Conservation (phyloP, 2,113 vertebrate species). For the Enhydra lutris region DNA sequence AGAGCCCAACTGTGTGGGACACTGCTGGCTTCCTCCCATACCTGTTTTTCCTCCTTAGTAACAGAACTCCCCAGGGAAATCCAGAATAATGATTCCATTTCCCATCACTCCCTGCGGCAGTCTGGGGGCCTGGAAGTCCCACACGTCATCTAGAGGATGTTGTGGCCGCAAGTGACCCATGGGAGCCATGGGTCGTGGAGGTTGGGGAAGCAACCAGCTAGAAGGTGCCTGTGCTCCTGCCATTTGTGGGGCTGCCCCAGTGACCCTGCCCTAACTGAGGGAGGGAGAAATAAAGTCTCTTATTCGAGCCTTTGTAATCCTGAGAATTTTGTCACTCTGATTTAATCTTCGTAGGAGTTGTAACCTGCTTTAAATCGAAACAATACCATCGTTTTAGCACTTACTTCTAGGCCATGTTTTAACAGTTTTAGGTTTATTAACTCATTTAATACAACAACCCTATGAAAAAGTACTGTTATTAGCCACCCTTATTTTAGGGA, state of each 20-base stretch:
- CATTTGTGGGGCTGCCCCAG: background rate
- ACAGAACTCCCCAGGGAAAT: background rate
- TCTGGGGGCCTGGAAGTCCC: background rate
- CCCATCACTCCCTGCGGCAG: too few species aligned
- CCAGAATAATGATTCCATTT: background rate
- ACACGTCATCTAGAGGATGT: accelerated
- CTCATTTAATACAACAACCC: background rate
- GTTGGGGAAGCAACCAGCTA: background rate
- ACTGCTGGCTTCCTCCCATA: background rate
- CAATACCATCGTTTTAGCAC: background rate
- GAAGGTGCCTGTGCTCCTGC: background rate
- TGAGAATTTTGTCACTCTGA: background rate
- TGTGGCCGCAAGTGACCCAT: background rate
- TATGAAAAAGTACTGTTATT: background rate
- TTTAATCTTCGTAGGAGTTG: background rate
- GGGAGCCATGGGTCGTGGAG: background rate
- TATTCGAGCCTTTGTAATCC: background rate
- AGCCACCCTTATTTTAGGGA: background rate
- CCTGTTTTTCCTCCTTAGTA: background rate
- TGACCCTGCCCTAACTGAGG: accelerated
- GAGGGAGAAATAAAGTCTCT: background rate
- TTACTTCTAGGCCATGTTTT: background rate
- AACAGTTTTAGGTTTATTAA: background rate
- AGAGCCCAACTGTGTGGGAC: background rate
- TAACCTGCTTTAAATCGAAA: background rate